phyloP scores from a whole-genome alignment of 2,113 vertebrate genomes.

The Nesospiza acunhae region DNA sequence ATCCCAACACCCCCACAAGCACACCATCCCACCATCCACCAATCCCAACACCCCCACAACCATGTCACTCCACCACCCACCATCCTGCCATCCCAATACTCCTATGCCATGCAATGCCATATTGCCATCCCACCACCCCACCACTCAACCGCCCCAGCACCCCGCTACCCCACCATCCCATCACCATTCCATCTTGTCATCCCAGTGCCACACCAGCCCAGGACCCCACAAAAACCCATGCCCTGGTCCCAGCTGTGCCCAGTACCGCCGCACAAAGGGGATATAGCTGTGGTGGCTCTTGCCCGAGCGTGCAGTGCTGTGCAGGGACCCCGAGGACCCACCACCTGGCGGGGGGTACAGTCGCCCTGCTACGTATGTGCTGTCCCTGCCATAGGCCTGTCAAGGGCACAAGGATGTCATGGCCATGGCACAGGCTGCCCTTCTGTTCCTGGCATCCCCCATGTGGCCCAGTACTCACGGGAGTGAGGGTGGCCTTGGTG shows the following conservation, averaged over 20 bases:
- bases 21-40: neutral
- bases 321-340: constrained; percentile 86
- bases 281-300: constrained; percentile 95
- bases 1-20: neutral
- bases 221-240: neutral
- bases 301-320: constrained; percentile 86
- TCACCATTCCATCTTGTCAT: neutral
- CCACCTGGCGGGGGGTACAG: constrained; percentile 82
- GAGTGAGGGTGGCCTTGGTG: constrained; percentile 85
- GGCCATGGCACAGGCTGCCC: neutral
- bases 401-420: neutral
- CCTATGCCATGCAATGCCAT: neutral
- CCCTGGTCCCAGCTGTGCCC: neutral
- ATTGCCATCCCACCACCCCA: neutral
- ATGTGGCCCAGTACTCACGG: constrained; percentile 71
- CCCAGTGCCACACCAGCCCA: neutral
- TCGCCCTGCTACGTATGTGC: constrained; percentile 80
- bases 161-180: neutral
- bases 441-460: accelerated
- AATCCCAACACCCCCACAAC: neutral
- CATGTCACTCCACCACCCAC: neutral
- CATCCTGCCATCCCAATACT: neutral
- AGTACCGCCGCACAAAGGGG: constrained; percentile 85
- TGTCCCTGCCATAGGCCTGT: constrained; percentile 85
- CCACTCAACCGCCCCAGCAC: neutral